Percentiles rank a stretch among this genome's conserved stretches.
Evolutionary conservation across 2,888 invertebrate genomes (phyloP).

Genomic region (Pyrgus malvae): DNA sequence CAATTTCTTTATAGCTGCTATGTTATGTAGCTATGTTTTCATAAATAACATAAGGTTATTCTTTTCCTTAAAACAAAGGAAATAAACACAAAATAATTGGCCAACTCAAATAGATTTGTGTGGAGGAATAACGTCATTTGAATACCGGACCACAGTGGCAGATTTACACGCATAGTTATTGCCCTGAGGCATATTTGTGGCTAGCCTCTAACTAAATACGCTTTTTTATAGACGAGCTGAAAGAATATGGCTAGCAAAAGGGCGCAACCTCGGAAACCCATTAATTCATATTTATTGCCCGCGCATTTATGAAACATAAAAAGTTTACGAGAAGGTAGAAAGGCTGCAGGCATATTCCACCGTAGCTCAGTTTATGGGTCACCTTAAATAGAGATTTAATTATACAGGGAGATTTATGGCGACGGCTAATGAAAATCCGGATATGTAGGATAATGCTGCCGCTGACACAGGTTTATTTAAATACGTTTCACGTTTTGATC

Average conservation of each 20-base stretch:
- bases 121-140: slow-evolving; percentile 1
- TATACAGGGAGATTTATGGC: slow-evolving; percentile 56
- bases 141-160: slow-evolving; percentile 23
- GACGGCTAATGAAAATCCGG: slow-evolving; percentile 50
- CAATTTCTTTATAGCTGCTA: too few species aligned
- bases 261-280: slow-evolving; percentile 62
- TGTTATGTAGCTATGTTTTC: too few species aligned
- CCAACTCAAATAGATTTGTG: too few species aligned
- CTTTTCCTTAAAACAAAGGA: too few species aligned
- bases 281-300: slow-evolving; percentile 75
- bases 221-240: slow-evolving; percentile 47
- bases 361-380: slow-evolving; percentile 63
- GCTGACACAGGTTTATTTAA: slow-evolving; percentile 8
- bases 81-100: too few species aligned
- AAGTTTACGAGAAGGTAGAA: slow-evolving; percentile 71
- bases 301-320: slow-evolving; percentile 78
- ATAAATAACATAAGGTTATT: too few species aligned
- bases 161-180: slow-evolving; percentile 37
- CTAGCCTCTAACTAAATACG: slow-evolving; percentile 48
- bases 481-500: neutral
- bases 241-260: slow-evolving; percentile 55
- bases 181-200: too few species aligned
- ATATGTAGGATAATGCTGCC: slow-evolving; percentile 21
- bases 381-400: slow-evolving; percentile 68
- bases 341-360: slow-evolving; percentile 62